These are phyloP conservation scores for Andrena minutula DNA, from an alignment of 2,888 invertebrate genomes.

Conservation along the genomic window DNA sequence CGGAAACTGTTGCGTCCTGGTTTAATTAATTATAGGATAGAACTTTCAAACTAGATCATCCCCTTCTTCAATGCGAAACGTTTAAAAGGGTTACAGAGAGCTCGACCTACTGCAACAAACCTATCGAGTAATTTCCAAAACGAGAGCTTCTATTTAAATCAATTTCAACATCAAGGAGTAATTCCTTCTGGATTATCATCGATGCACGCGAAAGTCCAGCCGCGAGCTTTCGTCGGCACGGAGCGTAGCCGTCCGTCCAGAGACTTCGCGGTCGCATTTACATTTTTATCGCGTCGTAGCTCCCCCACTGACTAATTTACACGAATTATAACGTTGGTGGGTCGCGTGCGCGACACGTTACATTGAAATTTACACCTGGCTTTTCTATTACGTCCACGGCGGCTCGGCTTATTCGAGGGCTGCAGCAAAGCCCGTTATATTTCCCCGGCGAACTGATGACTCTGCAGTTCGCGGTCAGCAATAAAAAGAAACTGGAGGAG, in stretches of 20 bases:
- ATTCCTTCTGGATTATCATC: background rate
- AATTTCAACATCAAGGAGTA: too few relatives aligned
- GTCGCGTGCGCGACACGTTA: slow-evolving; percentile 17
- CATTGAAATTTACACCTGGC: slow-evolving; percentile 43
- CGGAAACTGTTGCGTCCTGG: background rate
- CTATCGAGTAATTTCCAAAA: too few relatives aligned
- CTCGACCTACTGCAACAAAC: too few relatives aligned
- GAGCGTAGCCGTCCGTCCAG: background rate
- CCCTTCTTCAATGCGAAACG: too few relatives aligned
- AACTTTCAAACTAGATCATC: too few relatives aligned
- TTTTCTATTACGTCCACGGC: slow-evolving; percentile 10
- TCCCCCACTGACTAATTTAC: slow-evolving; percentile 30
- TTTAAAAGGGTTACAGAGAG: too few relatives aligned
- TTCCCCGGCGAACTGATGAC: slow-evolving; percentile 51
- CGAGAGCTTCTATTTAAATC: too few relatives aligned
- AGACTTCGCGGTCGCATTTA: slow-evolving; percentile 20
- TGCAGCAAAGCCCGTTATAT: background rate
- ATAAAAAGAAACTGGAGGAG: slow-evolving; percentile 42
- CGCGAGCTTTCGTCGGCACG: background rate
- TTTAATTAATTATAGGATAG: background rate
- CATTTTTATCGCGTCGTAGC: slow-evolving; percentile 44
- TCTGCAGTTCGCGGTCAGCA: slow-evolving; percentile 38
- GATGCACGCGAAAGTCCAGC: background rate
- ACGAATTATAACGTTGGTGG: slow-evolving; percentile 37
- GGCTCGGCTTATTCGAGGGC: slow-evolving; percentile 1